Conservation (phyloP, 2,113 vertebrate genomes). For the Pomatorhinus ruficollis region DNA sequence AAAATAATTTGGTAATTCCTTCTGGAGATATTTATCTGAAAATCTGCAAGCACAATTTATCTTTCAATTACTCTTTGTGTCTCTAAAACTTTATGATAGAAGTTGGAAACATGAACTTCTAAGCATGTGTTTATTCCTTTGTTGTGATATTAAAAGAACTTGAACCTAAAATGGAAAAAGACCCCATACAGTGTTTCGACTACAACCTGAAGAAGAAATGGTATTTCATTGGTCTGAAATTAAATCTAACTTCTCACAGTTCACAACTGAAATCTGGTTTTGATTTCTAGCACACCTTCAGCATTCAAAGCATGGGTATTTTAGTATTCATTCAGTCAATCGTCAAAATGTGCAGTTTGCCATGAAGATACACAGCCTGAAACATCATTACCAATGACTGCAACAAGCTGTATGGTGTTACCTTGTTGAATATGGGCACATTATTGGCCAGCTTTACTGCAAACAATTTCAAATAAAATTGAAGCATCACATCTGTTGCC, state of each 20-base stretch:
- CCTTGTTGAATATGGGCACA: neutral
- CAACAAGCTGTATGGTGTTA: neutral
- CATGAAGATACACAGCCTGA: neutral
- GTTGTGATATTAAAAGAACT: neutral
- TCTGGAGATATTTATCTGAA: neutral
- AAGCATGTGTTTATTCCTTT: neutral
- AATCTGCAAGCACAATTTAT: neutral
- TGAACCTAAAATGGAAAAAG: neutral
- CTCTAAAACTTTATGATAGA: neutral
- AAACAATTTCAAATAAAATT: neutral
- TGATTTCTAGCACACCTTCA: neutral
- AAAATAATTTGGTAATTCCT: neutral
- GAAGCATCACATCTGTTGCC: neutral
- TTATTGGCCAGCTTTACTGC: neutral
- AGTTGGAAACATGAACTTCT: neutral
- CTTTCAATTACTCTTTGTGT: neutral
- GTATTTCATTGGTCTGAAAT: neutral
- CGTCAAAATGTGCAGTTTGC: neutral
- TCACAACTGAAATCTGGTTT: neutral
- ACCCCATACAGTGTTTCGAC: accelerated
- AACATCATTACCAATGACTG: neutral
- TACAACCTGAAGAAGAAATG: neutral
- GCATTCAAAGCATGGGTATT: neutral
- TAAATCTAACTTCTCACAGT: neutral
- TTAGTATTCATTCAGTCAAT: neutral